Conservation (phyloP, 2,113 vertebrate genomes). For the Reinhardtius hippoglossoides region DNA sequence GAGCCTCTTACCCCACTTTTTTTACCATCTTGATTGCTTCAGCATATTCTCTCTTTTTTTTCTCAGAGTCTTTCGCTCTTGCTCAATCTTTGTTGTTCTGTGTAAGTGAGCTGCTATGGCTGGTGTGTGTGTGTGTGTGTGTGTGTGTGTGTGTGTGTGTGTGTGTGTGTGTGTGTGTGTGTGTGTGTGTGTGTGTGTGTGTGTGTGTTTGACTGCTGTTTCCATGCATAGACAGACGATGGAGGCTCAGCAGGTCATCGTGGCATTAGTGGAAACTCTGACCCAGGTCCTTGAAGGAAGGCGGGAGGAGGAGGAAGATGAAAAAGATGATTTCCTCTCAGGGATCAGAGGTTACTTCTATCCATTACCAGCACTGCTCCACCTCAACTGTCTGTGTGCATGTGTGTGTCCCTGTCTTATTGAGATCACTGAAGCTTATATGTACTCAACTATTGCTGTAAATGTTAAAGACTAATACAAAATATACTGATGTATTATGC, state of each 20-base stretch:
- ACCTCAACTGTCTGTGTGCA: conserved; percentile 16
- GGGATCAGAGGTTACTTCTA: conserved; percentile 71
- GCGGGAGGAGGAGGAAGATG: conserved; percentile 25
- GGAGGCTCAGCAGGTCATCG: conserved; percentile 30
- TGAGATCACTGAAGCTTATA: not conserved
- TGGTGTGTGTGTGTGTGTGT: too few relatives aligned
- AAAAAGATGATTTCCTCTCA: conserved; percentile 65
- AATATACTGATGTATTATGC: not conserved
- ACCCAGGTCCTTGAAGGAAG: conserved; percentile 16
- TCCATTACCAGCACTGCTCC: conserved; percentile 67
- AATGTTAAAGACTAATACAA: too few relatives aligned
- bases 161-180: not conserved
- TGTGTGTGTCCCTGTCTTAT: not conserved
- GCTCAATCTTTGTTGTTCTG: not conserved
- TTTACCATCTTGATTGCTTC: conserved; percentile 13
- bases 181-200: not conserved
- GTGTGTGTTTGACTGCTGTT: not conserved
- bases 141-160: conserved; percentile 7
- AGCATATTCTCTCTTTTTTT: too few relatives aligned
- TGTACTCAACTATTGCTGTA: not conserved
- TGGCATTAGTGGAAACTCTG: conserved; percentile 66
- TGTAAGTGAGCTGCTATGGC: conserved; percentile 4
- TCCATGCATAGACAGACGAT: conserved; percentile 21
- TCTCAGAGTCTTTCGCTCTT: conserved; percentile 1
- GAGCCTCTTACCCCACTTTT: conserved; percentile 26